A percentile compares a stretch with the other conserved stretches of the same genome.
Evolutionary conservation across 2,113 vertebrate species (phyloP).

Genomic region (Labeo catla): DNA sequence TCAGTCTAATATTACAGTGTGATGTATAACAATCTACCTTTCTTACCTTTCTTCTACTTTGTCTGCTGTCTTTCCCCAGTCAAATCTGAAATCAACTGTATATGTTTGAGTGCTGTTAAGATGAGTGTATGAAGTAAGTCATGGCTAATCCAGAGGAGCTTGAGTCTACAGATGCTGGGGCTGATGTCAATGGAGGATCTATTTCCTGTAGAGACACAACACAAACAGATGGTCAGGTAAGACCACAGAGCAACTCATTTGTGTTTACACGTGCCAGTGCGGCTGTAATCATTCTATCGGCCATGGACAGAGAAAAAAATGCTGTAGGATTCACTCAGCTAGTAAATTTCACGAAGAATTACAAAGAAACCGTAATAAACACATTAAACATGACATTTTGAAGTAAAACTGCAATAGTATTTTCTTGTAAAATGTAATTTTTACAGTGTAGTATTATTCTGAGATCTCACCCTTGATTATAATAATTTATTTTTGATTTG

Average conservation of each 20-base stretch:
- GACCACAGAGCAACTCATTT: background rate
- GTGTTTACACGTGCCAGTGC: background rate
- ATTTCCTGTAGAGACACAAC: slow-evolving; percentile 13
- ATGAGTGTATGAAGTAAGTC: slow-evolving; percentile 22
- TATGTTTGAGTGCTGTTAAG: slow-evolving; percentile 51
- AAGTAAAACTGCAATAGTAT: background rate
- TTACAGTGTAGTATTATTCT: background rate
- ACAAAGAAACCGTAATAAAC: background rate
- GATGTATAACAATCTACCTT: background rate
- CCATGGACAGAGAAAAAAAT: background rate
- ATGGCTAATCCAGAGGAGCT: slow-evolving; percentile 53
- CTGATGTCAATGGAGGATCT: slow-evolving; percentile 28
- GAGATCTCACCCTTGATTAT: background rate
- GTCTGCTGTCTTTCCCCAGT: background rate
- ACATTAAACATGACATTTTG: background rate
- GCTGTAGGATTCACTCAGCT: background rate
- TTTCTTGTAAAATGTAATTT: background rate
- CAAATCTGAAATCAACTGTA: background rate
- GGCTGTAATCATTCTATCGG: background rate
- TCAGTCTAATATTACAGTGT: background rate
- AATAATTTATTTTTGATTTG: too few species aligned
- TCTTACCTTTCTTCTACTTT: background rate
- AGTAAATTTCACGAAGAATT: background rate
- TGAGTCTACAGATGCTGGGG: slow-evolving; percentile 24
- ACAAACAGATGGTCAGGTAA: slow-evolving; percentile 26